Evolutionary conservation across 2,797 vertebrate genomes (phyloP).

Genomic region (Leptatherina wallacei): DNA sequence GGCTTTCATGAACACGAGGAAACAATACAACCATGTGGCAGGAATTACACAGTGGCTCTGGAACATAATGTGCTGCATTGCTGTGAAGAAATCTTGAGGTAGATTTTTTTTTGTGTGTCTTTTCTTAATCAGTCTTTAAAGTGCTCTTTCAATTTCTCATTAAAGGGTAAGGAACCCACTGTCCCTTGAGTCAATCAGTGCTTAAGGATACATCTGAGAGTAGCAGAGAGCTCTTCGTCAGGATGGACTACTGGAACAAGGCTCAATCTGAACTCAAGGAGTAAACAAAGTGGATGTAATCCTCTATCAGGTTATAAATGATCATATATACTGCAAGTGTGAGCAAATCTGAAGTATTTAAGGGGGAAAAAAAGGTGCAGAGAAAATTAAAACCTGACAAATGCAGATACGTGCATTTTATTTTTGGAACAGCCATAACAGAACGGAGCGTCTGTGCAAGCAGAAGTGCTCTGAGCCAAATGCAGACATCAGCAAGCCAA

Average conservation of each 20-base stretch:
- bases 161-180: neutral
- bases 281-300: neutral
- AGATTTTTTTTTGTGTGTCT: neutral
- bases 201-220: slow-evolving; percentile 25
- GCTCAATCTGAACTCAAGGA: neutral
- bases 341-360: neutral
- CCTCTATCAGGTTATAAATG: neutral
- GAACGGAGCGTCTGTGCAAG: neutral
- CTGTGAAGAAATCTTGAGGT: slow-evolving; percentile 3
- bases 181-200: slow-evolving; percentile 14
- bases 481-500: slow-evolving; percentile 16
- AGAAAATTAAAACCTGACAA: neutral
- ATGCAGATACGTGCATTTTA: neutral
- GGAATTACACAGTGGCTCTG: slow-evolving; percentile 35
- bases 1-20: slow-evolving; percentile 31
- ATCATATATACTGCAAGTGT: neutral
- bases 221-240: slow-evolving; percentile 10
- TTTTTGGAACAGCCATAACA: neutral
- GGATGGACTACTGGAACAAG: slow-evolving; percentile 5
- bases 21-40: slow-evolving; percentile 21
- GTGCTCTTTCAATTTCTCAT: neutral
- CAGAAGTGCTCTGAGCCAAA: slow-evolving; percentile 12
- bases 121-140: slow-evolving; percentile 8
- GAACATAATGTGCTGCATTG: slow-evolving; percentile 43
- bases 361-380: neutral